phyloP scores from a whole-genome alignment of 2,888 invertebrate species.

The Melanophora roralis region DNA sequence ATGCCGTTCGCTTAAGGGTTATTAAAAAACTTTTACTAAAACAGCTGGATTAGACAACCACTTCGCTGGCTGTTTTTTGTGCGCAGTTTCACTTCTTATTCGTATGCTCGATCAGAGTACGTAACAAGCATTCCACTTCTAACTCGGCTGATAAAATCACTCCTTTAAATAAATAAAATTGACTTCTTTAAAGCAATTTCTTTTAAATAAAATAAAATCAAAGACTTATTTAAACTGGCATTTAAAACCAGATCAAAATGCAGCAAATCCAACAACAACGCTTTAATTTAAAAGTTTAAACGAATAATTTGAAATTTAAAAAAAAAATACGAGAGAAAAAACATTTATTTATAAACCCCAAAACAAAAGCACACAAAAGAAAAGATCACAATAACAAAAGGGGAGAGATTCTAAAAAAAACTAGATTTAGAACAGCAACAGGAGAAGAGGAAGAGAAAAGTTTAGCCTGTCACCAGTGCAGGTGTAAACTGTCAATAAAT shows the following conservation, averaged over 20 bases:
- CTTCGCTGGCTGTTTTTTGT: too few species aligned
- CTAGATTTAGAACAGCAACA: constrained; percentile 9
- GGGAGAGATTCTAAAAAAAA: background rate
- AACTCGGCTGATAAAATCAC: too few species aligned
- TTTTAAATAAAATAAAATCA: background rate
- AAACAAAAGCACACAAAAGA: background rate
- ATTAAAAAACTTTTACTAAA: too few species aligned
- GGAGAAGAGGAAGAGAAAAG: constrained; percentile 16
- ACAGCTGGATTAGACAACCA: too few species aligned
- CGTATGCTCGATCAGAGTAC: too few species aligned
- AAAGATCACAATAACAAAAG: background rate
- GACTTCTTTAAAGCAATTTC: too few species aligned
- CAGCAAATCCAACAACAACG: background rate
- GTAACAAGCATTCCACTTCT: too few species aligned
- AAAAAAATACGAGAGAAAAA: background rate
- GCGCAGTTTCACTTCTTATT: too few species aligned
- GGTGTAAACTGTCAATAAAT: constrained; percentile 73
- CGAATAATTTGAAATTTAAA: constrained; percentile 18
- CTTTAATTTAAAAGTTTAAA: background rate
- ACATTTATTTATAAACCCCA: constrained; percentile 17
- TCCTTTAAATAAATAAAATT: too few species aligned
- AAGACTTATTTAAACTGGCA: constrained; percentile 38
- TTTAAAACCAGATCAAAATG: constrained; percentile 33
- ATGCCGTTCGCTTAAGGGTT: too few species aligned
- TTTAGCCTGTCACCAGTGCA: constrained; percentile 67